Evolutionary conservation across 2,113 vertebrate species (phyloP).

Genomic region (Mohoua ochrocephala): DNA sequence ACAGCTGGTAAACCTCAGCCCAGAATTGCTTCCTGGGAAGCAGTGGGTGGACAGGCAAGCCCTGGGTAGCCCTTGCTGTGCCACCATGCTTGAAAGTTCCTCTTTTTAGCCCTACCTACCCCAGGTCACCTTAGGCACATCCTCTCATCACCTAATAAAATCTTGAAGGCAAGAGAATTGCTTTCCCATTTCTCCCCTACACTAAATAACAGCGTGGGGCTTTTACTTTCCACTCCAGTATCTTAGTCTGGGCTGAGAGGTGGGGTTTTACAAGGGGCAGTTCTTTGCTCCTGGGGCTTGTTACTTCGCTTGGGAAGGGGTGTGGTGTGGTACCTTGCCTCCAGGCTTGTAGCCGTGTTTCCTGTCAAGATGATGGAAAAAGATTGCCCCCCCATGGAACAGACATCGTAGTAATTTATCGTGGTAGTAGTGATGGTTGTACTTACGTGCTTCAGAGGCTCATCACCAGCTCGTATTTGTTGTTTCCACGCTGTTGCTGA

Average conservation of each 20-base stretch:
- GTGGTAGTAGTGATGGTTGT: neutral
- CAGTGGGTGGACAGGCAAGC: neutral
- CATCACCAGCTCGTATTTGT: neutral
- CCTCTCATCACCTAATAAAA: neutral
- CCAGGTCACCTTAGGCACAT: neutral
- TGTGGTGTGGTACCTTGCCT: neutral
- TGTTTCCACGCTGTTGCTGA: neutral
- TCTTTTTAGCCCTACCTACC: neutral
- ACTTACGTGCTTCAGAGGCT: neutral
- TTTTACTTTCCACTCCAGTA: neutral
- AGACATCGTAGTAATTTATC: rapidly evolving
- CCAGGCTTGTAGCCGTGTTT: neutral
- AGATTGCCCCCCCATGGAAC: rapidly evolving
- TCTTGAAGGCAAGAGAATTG: neutral
- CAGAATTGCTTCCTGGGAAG: neutral
- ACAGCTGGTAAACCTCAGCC: neutral
- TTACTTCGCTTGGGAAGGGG: neutral
- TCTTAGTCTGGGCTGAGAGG: neutral
- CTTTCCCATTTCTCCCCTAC: neutral
- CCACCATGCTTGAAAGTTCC: neutral
- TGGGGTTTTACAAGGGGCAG: neutral
- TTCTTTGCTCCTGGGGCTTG: neutral
- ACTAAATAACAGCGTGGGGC: neutral
- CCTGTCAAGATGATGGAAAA: rapidly evolving
- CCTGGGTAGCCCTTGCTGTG: neutral